Percentiles rank a stretch among this genome's conserved stretches.
These are phyloP conservation scores for Cinclus mexicanus DNA, from an alignment of 2,113 vertebrate species.

Conservation along the genomic window DNA sequence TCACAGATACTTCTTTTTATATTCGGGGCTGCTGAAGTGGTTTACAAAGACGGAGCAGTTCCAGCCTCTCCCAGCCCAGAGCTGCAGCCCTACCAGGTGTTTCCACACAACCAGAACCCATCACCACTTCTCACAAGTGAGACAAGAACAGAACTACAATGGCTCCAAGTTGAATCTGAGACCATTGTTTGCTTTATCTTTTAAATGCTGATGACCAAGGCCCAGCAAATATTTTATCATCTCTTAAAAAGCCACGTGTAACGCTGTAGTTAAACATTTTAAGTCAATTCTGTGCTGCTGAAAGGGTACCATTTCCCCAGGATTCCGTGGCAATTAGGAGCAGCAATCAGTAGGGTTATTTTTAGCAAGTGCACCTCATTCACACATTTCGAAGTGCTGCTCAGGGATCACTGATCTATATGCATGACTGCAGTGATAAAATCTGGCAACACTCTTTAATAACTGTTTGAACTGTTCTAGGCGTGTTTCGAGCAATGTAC, in stretches of 20 bases:
- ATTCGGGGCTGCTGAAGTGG: background rate
- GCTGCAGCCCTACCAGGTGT: too few relatives aligned
- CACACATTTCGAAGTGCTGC: conserved; percentile 31
- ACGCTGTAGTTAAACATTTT: background rate
- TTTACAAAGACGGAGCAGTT: background rate
- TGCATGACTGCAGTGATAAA: conserved; percentile 79
- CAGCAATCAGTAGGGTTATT: background rate
- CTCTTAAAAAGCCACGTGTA: background rate
- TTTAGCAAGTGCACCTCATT: conserved; percentile 17
- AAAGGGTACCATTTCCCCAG: background rate
- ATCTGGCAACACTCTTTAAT: conserved; percentile 78
- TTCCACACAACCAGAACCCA: background rate
- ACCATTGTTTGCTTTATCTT: background rate
- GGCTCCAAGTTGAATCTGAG: background rate
- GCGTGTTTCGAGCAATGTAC: conserved; percentile 73
- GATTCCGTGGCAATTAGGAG: background rate
- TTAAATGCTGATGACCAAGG: background rate
- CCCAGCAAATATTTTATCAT: background rate
- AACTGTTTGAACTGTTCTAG: conserved; percentile 73
- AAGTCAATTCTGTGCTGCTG: background rate
- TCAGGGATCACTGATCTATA: conserved; percentile 58
- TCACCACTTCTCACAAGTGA: background rate
- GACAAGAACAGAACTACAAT: background rate
- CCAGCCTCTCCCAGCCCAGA: background rate
- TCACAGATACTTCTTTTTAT: background rate